phyloP scores from a whole-genome alignment of 2,797 vertebrate genomes.

The Semaprochilodus insignis region DNA sequence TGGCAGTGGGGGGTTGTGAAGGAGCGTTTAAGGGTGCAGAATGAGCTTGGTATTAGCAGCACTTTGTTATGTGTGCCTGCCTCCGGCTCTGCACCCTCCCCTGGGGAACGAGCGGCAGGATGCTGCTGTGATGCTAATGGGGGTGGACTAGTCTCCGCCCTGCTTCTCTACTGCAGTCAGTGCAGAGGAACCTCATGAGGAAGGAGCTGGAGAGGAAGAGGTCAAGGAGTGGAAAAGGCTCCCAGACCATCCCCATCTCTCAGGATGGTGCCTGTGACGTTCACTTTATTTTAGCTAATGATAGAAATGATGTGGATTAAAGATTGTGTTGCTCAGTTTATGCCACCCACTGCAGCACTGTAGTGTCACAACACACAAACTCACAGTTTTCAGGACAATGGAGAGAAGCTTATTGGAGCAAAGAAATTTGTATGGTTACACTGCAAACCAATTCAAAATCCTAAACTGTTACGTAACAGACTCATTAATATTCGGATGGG shows the following conservation, averaged over 20 bases:
- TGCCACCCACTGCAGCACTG: too few relatives aligned
- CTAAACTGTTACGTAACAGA: too few relatives aligned
- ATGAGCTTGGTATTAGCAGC: conserved; percentile 21
- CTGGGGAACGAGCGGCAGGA: conserved; percentile 35
- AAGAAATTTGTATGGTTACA: too few relatives aligned
- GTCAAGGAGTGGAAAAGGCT: background rate
- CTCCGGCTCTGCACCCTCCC: conserved; percentile 28
- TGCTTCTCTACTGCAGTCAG: background rate
- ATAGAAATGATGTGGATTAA: background rate
- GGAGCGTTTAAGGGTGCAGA: conserved; percentile 30
- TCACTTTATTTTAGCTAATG: background rate
- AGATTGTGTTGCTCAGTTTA: background rate
- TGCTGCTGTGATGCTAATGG: conserved; percentile 43
- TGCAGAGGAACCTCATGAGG: conserved; percentile 18
- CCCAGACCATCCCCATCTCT: background rate
- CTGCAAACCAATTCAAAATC: too few relatives aligned
- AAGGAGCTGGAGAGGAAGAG: background rate
- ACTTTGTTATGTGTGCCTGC: conserved; percentile 25
- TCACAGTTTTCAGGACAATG: too few relatives aligned
- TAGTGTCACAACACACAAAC: too few relatives aligned
- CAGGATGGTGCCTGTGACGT: background rate
- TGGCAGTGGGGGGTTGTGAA: conserved; percentile 25
- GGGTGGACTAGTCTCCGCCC: conserved; percentile 11
- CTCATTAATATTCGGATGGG: too few relatives aligned
- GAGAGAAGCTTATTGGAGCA: too few relatives aligned